Conservation (phyloP, 2,113 vertebrate genomes). For the Vidua macroura region DNA sequence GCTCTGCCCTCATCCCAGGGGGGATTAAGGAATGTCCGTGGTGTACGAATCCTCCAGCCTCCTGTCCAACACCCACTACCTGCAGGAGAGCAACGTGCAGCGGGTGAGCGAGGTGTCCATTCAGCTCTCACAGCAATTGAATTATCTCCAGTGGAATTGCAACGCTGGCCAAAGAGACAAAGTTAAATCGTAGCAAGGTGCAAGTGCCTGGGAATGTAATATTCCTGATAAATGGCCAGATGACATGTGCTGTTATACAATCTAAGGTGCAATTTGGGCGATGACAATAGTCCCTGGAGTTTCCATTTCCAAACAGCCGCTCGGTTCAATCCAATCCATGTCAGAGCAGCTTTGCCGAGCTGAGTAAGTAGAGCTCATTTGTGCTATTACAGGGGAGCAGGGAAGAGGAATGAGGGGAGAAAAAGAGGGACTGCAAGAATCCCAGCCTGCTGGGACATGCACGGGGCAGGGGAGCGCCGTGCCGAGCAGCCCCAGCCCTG, state of each 20-base stretch:
- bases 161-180: slow-evolving; percentile 62
- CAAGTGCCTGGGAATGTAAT: slow-evolving; percentile 72
- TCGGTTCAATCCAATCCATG: slow-evolving; percentile 67
- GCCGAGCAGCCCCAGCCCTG: fast-evolving
- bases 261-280: slow-evolving; percentile 68
- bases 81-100: not conserved
- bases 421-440: not conserved
- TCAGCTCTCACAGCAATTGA: slow-evolving; percentile 62
- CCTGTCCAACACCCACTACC: not conserved
- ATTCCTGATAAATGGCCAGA: slow-evolving; percentile 72
- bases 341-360: slow-evolving; percentile 62
- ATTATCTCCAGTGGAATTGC: slow-evolving; percentile 67
- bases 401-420: slow-evolving; percentile 31
- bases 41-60: not conserved
- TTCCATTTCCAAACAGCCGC: slow-evolving; percentile 70
- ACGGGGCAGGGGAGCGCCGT: fast-evolving
- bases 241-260: slow-evolving; percentile 64
- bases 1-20: not conserved
- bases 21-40: not conserved
- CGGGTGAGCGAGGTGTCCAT: not conserved
- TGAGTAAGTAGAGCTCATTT: slow-evolving; percentile 63
- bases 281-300: slow-evolving; percentile 74
- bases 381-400: slow-evolving; percentile 36
- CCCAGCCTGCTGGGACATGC: not conserved
- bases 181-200: slow-evolving; percentile 68